Evolutionary conservation across 2,113 vertebrate genomes (phyloP), one percentile per base, ranked within the genome.

Genomic region (Laticauda laticaudata): DNA sequence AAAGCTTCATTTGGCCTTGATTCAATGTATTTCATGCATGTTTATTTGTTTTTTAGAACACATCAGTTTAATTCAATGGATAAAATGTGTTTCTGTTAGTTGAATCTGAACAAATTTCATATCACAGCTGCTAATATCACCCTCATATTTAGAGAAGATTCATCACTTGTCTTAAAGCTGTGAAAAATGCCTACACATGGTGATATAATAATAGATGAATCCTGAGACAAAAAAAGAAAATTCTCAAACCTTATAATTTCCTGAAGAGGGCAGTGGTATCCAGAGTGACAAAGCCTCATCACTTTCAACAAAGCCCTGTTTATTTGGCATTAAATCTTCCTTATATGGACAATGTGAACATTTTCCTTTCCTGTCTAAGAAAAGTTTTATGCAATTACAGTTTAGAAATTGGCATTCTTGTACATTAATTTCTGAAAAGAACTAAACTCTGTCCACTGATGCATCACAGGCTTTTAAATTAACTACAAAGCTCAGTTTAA

Each of bases 231-330:
- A 51, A 2, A 2, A 48, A 2, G 56, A 21, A 94, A 94, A 90
- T 39, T 91, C 0, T 7, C 87, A 51, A 90, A 21, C 12, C 55
- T 45, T 29, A n/a, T 29, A 87, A 48, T 75, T 87, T 93, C 92
- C 92, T 96, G 96, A 95, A 98, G 97, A 96, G 97, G 97, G 97
- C 96, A 97, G 95, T 96, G 94, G 93, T 97, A 95, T 93, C 93
- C 95, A 95, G 91, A 91, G 59, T 92, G 94, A 96, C 45, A 59
- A 9, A 93, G 87, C 90, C 29, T 87, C n/a, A 29, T 69, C 1
- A 61, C 56, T 96, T 94, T 59, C 1, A 90, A 88, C 57, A 43
- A 64, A 57, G 54, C 51, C 3, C 64, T 89, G 94, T 96, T 95
- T 95, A 95, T 96, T 97, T 97, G 94, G 94, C 93, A 93, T 94